These are phyloP conservation scores for Semotilus atromaculatus DNA, from an alignment of 2,797 vertebrate genomes.

Conservation along the genomic window DNA sequence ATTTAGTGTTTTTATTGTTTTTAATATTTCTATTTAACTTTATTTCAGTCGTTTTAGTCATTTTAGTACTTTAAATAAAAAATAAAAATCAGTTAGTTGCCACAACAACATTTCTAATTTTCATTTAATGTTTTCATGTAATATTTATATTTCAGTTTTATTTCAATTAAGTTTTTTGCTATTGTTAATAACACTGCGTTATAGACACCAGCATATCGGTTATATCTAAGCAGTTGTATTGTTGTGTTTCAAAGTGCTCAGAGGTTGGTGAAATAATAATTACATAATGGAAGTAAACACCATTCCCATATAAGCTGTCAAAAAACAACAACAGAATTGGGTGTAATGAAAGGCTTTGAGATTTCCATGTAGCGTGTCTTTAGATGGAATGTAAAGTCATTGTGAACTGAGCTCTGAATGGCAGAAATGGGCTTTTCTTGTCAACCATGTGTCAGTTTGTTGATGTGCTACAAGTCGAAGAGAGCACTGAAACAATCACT, in stretches of 20 bases:
- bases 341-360: background rate
- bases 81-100: background rate
- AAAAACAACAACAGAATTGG: background rate
- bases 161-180: background rate
- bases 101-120: background rate
- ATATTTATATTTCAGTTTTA: background rate
- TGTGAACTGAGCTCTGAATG: background rate
- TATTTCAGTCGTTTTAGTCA: background rate
- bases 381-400: background rate
- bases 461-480: background rate
- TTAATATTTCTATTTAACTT: background rate
- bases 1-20: background rate
- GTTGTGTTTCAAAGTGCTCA: background rate
- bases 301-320: background rate
- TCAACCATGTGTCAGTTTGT: slow-evolving; percentile 15
- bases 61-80: background rate
- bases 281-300: background rate
- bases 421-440: background rate
- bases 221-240: background rate
- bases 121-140: background rate
- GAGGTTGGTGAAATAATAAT: background rate
- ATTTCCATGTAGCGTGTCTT: slow-evolving; percentile 3
- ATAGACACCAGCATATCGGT: background rate
- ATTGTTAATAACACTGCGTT: background rate
- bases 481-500: slow-evolving; percentile 5